Evolutionary conservation across 2,797 vertebrate species (phyloP), one percentile per base, ranked within the genome.

Genomic region (Chaetophractus vellerosus): DNA sequence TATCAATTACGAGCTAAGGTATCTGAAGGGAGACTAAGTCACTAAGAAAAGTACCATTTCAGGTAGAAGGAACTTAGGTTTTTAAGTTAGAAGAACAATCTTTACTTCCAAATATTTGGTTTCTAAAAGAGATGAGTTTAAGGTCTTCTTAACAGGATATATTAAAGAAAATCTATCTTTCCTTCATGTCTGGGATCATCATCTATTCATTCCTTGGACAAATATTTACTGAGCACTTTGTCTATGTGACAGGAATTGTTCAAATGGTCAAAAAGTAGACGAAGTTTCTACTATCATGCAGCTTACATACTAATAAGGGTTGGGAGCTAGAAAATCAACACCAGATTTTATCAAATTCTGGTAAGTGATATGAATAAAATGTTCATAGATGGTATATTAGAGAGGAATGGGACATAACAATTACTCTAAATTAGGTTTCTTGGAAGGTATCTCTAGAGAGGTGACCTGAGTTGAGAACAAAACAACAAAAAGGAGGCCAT

Each of bases 91-190:
- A 86, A 45, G 41, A 45, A 45, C 41, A 45, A 45, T 45, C 41
- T 45, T 45, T 45, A 9, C 41, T 45, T 45, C 41, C 41, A 45
- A 45, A 45, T 45, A 45, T 45, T 45, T 45, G 9, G 41, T 45
- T 45, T 45, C 41, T 82, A 80, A 86, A 90, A 94, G 45, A 74
- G 57, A 72, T 80, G 11, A 86, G 12, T 74, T 74, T n/a, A 45
- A 11, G 52, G 52, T 24, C 11, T 50, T 55, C 33, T 36, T 76
- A 88, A 88, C 9, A 71, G 18, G 10, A 63, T 31, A 61, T 52
- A 21, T 63, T 63, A 66, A 48, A 38, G 38, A 55, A 72, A 66
- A 66, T 80, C 10, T 72, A 80, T 57, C 63, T 79, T 84, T 33
- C 28, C 48, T 76, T 78, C 19, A 55, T 14, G 26, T 31, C 9